Base-by-base conservation (phyloP, 2,888 invertebrate species). In the Panopea generosa region DNA sequence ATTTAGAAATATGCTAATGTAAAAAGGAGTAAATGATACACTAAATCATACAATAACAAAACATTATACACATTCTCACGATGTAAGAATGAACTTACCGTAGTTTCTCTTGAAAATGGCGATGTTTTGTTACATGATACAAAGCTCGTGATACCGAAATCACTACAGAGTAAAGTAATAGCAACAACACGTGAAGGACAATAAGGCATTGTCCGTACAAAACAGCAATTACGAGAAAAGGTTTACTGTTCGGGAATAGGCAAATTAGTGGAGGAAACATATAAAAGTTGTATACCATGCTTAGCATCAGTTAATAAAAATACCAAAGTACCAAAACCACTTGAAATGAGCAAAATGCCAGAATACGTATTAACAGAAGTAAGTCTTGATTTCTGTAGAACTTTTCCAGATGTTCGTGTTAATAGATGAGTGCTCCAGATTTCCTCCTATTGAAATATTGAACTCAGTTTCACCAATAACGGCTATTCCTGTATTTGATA, bases 181-280 rank as follows among this genome's bases (percentile, higher is more conserved):
- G 33, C 65, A 7, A 14, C 83, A n/a, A 83, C 78, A 16, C 86
- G 85, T 52, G 78, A 80, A 52, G 86, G 14, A 11, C 86, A 87
- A 47, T 81, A 83, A 61, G 85, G 85, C 9, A 55, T 84, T 2
- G 61, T 57, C 7, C 43, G 61, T 26, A 85, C 82, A 7, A 87
- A 85, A 67, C 55, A 68, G 1, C 75, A 73, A 14, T 33, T 84
- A 6, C 71, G 70, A 20, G 71, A 69, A 22, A 85, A 76, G 52
- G 80, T 77, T 4, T 86, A 68, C 84, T 87, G 85, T 65, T 11
- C 33, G 33, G 4, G 33, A 33, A 33, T 33, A 33, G 33, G 11
- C 33, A 33, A 33, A 33, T 11, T 33, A 33, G 33, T 33, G 33
- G 33, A 33, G 11, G 33, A 33, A 7, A 33, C 33, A 33, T 33